phyloP scores from a whole-genome alignment of 2,113 vertebrate genomes.

The Oryctolagus cuniculus region mOryCun1.1 NC_091437.1:44506501-44507000 shows the following conservation, averaged over 20 bases:
- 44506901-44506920: background rate
- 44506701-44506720: conserved; percentile 31
- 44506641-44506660: conserved; percentile 22
- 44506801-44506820: background rate
- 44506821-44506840: background rate
- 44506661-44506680: background rate
- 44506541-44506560: background rate
- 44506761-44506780: background rate
- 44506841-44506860: background rate
- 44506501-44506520: background rate
- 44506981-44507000: background rate
- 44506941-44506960: background rate
- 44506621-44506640: conserved; percentile 36
- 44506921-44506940: background rate
- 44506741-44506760: background rate
- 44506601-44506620: background rate
- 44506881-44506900: background rate
- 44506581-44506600: background rate
- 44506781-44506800: conserved; percentile 20
- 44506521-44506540: background rate
- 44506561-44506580: conserved; percentile 18
- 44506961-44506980: background rate
- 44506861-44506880: background rate
- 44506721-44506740: background rate
- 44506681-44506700: conserved; percentile 8